A percentile compares a stretch with the other conserved stretches of the same genome.
These are phyloP conservation scores for Blastomussa wellsi DNA, from an alignment of 92 coral and sea anemone genomes.

Conservation along the genomic window DNA sequence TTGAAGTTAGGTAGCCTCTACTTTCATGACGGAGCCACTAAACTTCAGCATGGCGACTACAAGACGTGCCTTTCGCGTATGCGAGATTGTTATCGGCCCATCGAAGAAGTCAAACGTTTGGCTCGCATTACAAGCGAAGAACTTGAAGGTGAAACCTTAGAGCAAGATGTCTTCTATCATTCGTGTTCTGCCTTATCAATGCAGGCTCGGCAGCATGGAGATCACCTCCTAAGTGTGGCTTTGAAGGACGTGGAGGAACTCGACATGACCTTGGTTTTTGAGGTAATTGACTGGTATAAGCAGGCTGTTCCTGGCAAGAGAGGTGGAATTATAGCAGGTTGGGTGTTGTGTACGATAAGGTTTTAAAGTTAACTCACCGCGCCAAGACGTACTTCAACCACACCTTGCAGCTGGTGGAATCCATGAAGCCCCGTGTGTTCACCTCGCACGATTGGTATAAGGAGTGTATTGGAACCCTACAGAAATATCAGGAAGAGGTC, in stretches of 20 bases:
- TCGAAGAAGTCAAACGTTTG: slow-evolving; percentile 80
- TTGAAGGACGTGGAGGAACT: slow-evolving; percentile 68
- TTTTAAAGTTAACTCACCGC: slow-evolving; percentile 63
- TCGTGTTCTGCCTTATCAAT: slow-evolving; percentile 79
- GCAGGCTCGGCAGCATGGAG: slow-evolving; percentile 79
- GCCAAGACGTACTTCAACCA: slow-evolving; percentile 82
- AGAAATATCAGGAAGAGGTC: slow-evolving; percentile 65
- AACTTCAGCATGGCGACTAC: slow-evolving; percentile 65
- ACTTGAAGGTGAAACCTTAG: slow-evolving; percentile 52
- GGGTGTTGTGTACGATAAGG: slow-evolving; percentile 83
- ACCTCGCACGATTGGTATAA: slow-evolving; percentile 78
- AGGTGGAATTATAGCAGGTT: slow-evolving; percentile 81
- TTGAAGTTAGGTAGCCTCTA: slow-evolving; percentile 57
- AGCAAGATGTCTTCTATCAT: slow-evolving; percentile 69
- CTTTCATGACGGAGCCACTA: slow-evolving; percentile 79
- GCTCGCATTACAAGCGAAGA: slow-evolving; percentile 29
- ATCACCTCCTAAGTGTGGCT: slow-evolving; percentile 61
- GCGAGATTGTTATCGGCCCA: slow-evolving; percentile 78
- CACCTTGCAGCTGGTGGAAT: slow-evolving; percentile 83
- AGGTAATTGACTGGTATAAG: slow-evolving; percentile 91
- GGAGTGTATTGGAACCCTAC: slow-evolving; percentile 56
- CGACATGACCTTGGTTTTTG: slow-evolving; percentile 80
- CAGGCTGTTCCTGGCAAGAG: slow-evolving; percentile 83
- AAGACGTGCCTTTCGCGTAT: slow-evolving; percentile 68
- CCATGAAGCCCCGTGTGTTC: slow-evolving; percentile 87